Evolutionary conservation across 1,140 invertebrate species (phyloP), one percentile per base, ranked within the genome.

Genomic region (Drosophila micromelanica): DNA sequence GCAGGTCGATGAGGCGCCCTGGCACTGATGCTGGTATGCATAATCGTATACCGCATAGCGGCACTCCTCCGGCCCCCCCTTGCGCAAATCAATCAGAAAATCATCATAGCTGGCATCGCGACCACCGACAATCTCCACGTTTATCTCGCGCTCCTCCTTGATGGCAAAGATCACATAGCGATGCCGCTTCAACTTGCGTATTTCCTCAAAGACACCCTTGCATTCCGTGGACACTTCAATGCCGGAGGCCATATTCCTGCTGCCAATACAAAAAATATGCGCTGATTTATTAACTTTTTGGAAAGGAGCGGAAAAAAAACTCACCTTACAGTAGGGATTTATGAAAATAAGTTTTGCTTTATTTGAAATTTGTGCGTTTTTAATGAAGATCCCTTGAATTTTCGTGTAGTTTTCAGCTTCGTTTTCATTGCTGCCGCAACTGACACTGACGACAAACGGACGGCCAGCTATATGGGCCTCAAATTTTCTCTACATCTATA

Each of bases 11-110:
- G 38, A 38, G 11, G 73, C 38, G 12, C 68, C 73, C 45, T 67
- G 73, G 35, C 64, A 70, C 13, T 76, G 76, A 17, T 76, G 80
- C 5, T 67, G 56, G 11, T 73, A 76, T 0, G 64, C 51, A 54
- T 79, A 84, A 4, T 84, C 80, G 27, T 63, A 85, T 32, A 84
- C 60, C 0, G 73, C 80, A 43, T 73, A 84, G 42, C 80, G 80
- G 37, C 80, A 84, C 38, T 85, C 60, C 2, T 55, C 49, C 0
- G 48, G 46, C 0, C 76, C 76, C 0, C 46, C 55, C 0, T 51
- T 35, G 0, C 46, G 60, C 5, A 84, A 15, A 42, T 84, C 76
- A 0, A 5, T n/a, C 0, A 85, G 56, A 7, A 84, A 84, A 6
- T 80, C 60, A 0, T 76, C 64, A 17, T 84, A 84, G 51, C 20